Base-by-base conservation (phyloP, 1,140 invertebrate species). In the Bombus soroeensis region DNA sequence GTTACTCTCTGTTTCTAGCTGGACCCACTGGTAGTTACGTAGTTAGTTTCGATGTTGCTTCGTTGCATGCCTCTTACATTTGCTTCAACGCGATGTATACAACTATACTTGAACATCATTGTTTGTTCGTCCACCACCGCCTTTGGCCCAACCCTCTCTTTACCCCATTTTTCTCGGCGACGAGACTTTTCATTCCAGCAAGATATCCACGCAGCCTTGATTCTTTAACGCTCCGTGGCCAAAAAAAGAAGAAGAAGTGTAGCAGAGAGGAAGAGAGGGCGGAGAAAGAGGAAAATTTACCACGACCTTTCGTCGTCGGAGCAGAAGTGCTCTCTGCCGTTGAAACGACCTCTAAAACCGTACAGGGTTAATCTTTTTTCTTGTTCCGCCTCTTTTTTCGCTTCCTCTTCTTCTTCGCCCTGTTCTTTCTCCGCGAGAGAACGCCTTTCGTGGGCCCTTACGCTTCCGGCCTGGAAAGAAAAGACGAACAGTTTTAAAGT, bases 221-320 rank as follows among this genome's bases (percentile, higher is more conserved):
- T 79, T 79, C 76, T 84, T 79, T 79, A 84, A 84, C 83, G 83
- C 83, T 79, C 68, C 68, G 68, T 59, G 47, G 75, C 57, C 74
- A 77, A 72, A 59, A 84, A 83, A 70, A 10, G 32, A 34, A 18
- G 64, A 32, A 32, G 9, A 10, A 34, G 64, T 3, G 32, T 12
- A 66, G 64, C 32, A 34, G 64, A 22, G 32, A 66, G 64, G 32
- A 1, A 68, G 64, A 34, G 64, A 25, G 37, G 18, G 75, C 3
- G 39, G 10, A 22, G 37, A n/a, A 59, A 39, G 37, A 66, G 47
- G 13, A 32, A 77, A 53, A 72, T 72, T 79, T 47, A 73, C 76
- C 76, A 43, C 76, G 76, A 84, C 83, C 83, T 84, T 84, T 79
- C 39, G 47, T 70, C 22, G 73, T 28, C 41, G 37, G 57, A 32